phyloP scores from a whole-genome alignment of 2,113 vertebrate genomes.

The Dendrocopos noguchii region DNA sequence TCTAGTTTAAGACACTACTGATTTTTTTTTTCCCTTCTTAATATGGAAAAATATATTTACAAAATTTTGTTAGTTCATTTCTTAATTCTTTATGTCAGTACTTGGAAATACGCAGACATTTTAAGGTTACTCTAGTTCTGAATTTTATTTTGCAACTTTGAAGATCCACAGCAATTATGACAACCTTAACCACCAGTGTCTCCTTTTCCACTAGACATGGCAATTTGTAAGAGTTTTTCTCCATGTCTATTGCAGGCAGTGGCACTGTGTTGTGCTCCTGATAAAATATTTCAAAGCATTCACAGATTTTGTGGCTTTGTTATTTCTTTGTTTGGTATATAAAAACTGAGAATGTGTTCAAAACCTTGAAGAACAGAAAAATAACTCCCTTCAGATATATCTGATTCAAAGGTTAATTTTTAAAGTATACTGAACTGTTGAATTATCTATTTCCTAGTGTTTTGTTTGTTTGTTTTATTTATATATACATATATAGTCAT shows the following conservation, averaged over 20 bases:
- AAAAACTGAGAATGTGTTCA: neutral
- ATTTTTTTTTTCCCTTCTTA: accelerated
- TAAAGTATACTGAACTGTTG: neutral
- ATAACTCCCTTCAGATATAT: neutral
- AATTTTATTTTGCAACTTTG: neutral
- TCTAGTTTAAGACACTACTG: neutral
- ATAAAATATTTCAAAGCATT: neutral
- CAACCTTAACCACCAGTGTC: neutral
- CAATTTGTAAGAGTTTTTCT: neutral
- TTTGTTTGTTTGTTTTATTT: neutral
- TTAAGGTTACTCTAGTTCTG: neutral
- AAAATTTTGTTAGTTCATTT: neutral
- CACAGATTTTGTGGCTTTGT: neutral
- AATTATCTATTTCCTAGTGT: neutral
- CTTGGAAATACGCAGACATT: neutral
- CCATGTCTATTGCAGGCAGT: neutral
- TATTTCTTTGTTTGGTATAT: neutral
- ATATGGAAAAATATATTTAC: neutral
- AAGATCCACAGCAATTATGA: neutral
- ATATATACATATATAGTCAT: too few species aligned
- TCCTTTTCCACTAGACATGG: neutral
- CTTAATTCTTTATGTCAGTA: neutral
- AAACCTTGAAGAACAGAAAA: neutral
- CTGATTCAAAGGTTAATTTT: neutral
- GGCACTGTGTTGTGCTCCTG: neutral